A percentile compares a stretch with the other conserved stretches of the same genome.
Evolutionary conservation across 1,140 invertebrate genomes (phyloP).

Genomic region (Drosophila repletoides): DNA sequence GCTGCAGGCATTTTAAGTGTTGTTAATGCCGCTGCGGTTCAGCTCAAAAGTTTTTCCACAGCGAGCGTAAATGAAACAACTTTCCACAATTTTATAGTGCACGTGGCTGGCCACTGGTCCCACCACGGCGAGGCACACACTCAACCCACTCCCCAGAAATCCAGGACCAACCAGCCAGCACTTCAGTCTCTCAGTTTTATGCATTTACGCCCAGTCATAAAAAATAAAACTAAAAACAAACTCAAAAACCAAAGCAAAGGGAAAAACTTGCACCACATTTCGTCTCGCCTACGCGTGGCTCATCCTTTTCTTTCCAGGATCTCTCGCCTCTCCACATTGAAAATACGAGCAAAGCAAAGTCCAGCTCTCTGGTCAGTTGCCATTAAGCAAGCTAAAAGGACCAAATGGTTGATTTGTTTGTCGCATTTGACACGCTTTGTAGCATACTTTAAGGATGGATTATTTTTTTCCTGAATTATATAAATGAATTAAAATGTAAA

Average conservation of each 20-base stretch:
- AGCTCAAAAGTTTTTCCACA: slow-evolving; percentile 59
- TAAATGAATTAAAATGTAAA: too few species aligned
- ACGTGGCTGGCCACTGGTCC: slow-evolving; percentile 36
- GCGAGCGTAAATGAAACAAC: slow-evolving; percentile 68
- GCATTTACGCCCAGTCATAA: slow-evolving; percentile 61
- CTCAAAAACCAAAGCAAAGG: slow-evolving; percentile 18
- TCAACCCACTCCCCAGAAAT: slow-evolving; percentile 11
- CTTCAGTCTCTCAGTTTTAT: slow-evolving; percentile 50
- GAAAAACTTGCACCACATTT: slow-evolving; percentile 61
- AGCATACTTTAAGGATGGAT: too few species aligned
- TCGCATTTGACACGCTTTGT: too few species aligned
- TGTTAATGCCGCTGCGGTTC: slow-evolving; percentile 69
- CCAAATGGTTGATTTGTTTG: too few species aligned
- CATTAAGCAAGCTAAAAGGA: background rate
- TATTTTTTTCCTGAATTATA: too few species aligned
- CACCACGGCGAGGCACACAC: slow-evolving; percentile 15
- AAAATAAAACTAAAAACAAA: slow-evolving; percentile 61
- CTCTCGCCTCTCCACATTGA: background rate
- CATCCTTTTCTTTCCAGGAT: slow-evolving; percentile 21
- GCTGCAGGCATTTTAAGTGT: slow-evolving; percentile 78
- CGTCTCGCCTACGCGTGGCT: slow-evolving; percentile 56
- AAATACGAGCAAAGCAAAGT: background rate
- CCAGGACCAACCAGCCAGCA: slow-evolving; percentile 2
- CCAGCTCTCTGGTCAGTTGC: background rate
- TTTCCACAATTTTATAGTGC: slow-evolving; percentile 50